Conservation (phyloP, 2,888 invertebrate genomes). For the Athrips mouffetella region DNA sequence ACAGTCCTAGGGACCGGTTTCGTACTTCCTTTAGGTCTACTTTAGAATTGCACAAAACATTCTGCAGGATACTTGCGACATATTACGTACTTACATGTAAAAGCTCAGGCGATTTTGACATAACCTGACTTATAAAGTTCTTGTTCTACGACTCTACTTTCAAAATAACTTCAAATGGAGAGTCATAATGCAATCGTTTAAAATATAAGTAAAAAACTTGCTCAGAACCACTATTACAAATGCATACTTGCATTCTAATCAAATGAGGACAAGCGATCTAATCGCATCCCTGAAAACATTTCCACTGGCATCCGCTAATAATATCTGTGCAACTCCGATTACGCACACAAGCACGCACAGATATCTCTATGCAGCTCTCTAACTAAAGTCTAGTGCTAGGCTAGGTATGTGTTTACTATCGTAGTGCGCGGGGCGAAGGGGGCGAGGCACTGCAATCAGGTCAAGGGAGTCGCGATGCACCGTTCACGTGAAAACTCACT, state of each 20-base stretch:
- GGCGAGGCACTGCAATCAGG: conserved; percentile 51
- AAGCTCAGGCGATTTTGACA: conserved; percentile 3
- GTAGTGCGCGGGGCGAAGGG: conserved; percentile 43
- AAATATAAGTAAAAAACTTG: background rate
- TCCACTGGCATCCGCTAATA: conserved; percentile 37
- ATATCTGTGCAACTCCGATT: conserved; percentile 28
- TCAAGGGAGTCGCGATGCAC: conserved; percentile 77
- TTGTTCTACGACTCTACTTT: background rate
- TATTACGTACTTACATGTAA: conserved; percentile 2
- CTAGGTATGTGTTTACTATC: conserved; percentile 63
- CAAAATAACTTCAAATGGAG: too few species aligned
- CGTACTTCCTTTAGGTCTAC: conserved; percentile 9
- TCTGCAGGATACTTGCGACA: conserved; percentile 3
- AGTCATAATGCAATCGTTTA: too few species aligned
- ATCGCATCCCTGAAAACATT: conserved; percentile 46
- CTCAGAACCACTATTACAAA: background rate
- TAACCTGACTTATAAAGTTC: conserved; percentile 1
- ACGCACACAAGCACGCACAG: conserved; percentile 28
- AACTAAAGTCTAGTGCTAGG: conserved; percentile 19
- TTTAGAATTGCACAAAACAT: conserved; percentile 6
- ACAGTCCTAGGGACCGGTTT: conserved; percentile 7
- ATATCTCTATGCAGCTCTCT: conserved; percentile 37
- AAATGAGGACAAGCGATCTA: conserved; percentile 15
- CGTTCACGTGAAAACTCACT: conserved; percentile 77
- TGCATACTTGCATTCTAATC: conserved; percentile 1